Percentiles rank a stretch among this genome's conserved stretches.
phyloP scores from a whole-genome alignment of 2,797 vertebrate genomes.

The Adelosebastes latens region DNA sequence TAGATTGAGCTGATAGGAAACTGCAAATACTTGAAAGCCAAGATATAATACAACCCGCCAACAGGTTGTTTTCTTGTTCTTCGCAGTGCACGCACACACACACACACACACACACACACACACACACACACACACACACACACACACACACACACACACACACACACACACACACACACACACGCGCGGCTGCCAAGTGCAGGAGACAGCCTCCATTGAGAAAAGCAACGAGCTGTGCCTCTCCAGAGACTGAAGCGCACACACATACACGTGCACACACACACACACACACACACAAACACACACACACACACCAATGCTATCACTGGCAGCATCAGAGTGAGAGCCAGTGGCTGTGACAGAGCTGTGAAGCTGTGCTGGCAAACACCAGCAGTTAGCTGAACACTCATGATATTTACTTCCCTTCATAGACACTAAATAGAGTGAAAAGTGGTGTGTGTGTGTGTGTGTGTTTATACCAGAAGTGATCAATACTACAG shows the following conservation, averaged over 20 bases:
- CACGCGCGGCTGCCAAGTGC: slow-evolving; percentile 56
- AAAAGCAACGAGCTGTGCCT: slow-evolving; percentile 80
- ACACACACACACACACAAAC: slow-evolving; percentile 20
- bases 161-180: slow-evolving; percentile 33
- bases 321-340: slow-evolving; percentile 56
- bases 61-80: slow-evolving; percentile 68
- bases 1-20: slow-evolving; percentile 79
- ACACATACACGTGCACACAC: slow-evolving; percentile 8
- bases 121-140: not conserved
- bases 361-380: slow-evolving; percentile 49
- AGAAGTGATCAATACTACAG: not conserved
- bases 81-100: slow-evolving; percentile 28
- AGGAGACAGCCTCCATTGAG: slow-evolving; percentile 83
- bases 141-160: not conserved
- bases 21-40: slow-evolving; percentile 66
- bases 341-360: slow-evolving; percentile 53
- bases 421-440: slow-evolving; percentile 28
- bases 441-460: slow-evolving; percentile 7
- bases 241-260: slow-evolving; percentile 64
- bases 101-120: slow-evolving; percentile 38
- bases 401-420: slow-evolving; percentile 30
- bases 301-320: slow-evolving; percentile 23
- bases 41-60: slow-evolving; percentile 70
- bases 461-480: too few species aligned
- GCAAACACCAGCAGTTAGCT: slow-evolving; percentile 32